A percentile compares a stretch with the other conserved stretches of the same genome.
These are phyloP conservation scores for Malurus cyaneus DNA, from an alignment of 2,113 vertebrate species.

Conservation along the genomic window DNA sequence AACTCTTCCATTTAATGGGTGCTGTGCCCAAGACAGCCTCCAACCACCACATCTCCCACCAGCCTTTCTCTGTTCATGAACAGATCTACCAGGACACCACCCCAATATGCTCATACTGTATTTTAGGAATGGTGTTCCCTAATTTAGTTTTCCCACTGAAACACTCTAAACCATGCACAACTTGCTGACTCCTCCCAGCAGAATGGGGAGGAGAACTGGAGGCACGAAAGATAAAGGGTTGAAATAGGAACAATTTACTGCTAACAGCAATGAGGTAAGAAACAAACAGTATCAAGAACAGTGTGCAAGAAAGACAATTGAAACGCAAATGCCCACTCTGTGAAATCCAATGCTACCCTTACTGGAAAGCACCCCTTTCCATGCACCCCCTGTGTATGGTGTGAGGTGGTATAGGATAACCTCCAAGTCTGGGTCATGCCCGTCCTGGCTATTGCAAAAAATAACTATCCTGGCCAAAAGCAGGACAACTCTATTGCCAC, in stretches of 20 bases:
- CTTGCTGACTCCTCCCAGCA: not conserved
- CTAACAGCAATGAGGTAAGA: not conserved
- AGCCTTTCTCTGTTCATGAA: not conserved
- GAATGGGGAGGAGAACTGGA: not conserved
- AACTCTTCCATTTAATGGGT: not conserved
- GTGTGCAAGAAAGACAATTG: not conserved
- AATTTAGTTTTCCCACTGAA: not conserved
- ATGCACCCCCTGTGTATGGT: rapidly evolving
- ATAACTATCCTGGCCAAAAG: not conserved
- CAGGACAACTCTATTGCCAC: not conserved
- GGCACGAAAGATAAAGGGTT: not conserved
- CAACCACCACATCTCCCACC: not conserved
- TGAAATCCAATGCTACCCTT: not conserved
- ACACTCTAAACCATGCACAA: not conserved
- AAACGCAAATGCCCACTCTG: not conserved
- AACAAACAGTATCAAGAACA: not conserved
- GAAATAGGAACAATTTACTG: not conserved
- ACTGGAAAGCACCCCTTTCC: not conserved
- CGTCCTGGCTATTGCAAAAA: not conserved
- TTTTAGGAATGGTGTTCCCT: not conserved
- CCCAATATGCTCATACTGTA: not conserved
- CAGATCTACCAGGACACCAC: not conserved
- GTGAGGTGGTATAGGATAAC: not conserved
- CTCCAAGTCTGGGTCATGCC: not conserved
- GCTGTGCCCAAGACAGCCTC: not conserved